Evolutionary conservation across 2,888 invertebrate species (phyloP), one percentile per base, ranked within the genome.

Genomic region (Tenthredo notha): DNA sequence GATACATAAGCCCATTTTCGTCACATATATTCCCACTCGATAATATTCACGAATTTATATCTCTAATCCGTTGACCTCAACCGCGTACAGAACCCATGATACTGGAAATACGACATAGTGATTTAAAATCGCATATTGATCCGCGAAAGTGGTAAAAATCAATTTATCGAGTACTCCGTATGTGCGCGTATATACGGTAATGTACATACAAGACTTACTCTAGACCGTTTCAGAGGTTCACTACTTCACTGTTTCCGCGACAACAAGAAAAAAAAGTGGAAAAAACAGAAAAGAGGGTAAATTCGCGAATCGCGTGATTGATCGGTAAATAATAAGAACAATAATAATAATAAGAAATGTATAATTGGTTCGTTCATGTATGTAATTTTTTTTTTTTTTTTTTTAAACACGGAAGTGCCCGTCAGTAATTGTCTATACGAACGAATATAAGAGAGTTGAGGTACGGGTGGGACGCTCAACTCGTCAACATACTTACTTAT

Each of bases 381-480:
- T n/a, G 43, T n/a, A 72, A 18, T 37, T 40, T 72, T 72, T 12
- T 43, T 6, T 7, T n/a, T 43, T 7, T 37, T 40, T 72, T 72
- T 12, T 43, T 6, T 7, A 77, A 6, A 33, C 50, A 18, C 50
- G 50, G n/a, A 77, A 77, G 54, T 77, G 77, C 7, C 9, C 77
- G 74, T 74, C 43, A 43, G 43, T 43, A 12, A 43, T 74, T 43
- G 25, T 21, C 74, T 40, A 4, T 43, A n/a, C n/a, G 74, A 74
- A 74, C 21, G 74, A 40, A 29, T n/a, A 70, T 74, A 43, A 74
- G 74, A 74, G 43, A 74, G 74, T 74, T 50, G 50, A 50, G n/a
- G 50, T 29, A 77, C 29, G 50, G 77, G 77, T 77, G 77, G 77
- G 77, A 77, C 77, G 50, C 10, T 77, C 47, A n/a, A 15, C n/a